Base-by-base conservation (phyloP, 2,113 vertebrate species). In the Daphoenositta chrysoptera region DNA sequence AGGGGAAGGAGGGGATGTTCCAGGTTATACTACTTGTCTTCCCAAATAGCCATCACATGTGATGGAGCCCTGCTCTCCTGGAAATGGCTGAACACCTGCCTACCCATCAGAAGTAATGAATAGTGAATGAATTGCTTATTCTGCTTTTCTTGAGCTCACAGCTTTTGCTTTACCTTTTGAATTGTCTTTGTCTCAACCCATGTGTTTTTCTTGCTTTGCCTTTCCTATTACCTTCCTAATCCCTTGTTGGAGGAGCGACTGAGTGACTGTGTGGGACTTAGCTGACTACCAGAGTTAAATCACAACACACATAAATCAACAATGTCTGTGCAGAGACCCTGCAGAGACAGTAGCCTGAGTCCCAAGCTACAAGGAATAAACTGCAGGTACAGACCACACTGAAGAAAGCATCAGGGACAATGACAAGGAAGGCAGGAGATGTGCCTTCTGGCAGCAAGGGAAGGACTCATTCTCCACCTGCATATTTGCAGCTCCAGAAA, bases 21-120 rank as follows among this genome's bases (percentile, higher is more conserved):
- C 7, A 24, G 4, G 11, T 65, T 12, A 47, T 18, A 30, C 5
- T 2, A 0, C 23, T 70, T 83, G 3, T 75, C 30, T 75, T 93
- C 40, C 9, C 23, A 56, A 54, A 47, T 12, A 63, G 30, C 6
- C 1, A 0, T 27, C 21, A 33, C 0, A 3, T 1, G 0, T 45
- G 22, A 45, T 37, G 17, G 17, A 91, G 8, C 8, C 15, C 53
- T 72, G 16, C 11, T 44, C 7, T 71, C 39, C 21, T 53, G 24
- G 44, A 68, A 11, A 48, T 15, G 14, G 33, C 21, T 82, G 40
- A 58, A 44, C 10, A 44, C 3, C 51, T 57, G 7, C 27, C 11
- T 71, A 28, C 1, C 3, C 1, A 40, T 15, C 12, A 12, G 15
- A 31, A 35, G 10, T 6, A 24, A 6, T 15, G 35, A 78, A 83